Conservation (phyloP, 2,797 vertebrate species). For the Masticophis lateralis region DNA sequence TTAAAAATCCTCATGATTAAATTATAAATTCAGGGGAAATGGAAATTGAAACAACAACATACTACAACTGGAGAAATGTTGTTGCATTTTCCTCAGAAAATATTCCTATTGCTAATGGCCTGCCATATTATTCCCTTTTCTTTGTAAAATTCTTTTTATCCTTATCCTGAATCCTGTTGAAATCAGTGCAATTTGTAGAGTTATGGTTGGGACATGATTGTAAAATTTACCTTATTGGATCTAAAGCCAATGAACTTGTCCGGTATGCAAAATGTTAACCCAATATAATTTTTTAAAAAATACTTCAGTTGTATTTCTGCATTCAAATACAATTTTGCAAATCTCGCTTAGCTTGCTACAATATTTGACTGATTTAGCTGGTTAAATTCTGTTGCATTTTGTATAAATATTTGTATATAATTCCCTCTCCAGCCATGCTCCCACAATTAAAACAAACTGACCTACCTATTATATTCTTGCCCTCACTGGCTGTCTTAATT, state of each 20-base stretch:
- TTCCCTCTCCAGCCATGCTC: background rate
- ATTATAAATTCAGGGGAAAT: background rate
- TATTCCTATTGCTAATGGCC: background rate
- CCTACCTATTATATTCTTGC: background rate
- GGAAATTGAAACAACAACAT: background rate
- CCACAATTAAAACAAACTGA: background rate
- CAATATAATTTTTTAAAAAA: background rate
- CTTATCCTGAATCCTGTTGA: background rate
- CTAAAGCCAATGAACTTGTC: background rate
- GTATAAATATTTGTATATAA: background rate
- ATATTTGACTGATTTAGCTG: conserved; percentile 1
- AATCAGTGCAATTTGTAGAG: background rate
- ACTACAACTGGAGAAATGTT: background rate
- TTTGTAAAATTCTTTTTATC: background rate
- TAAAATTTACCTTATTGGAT: background rate
- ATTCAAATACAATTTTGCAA: background rate
- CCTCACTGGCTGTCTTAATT: background rate
- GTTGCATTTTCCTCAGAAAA: background rate
- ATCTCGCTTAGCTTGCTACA: background rate
- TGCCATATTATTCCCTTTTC: background rate
- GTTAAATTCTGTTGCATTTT: background rate
- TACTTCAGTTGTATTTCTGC: background rate
- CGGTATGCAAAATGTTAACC: background rate
- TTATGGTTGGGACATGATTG: background rate
- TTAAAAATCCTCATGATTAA: background rate